phyloP scores from a whole-genome alignment of 2,113 vertebrate genomes.

The Petroica traversi region DNA sequence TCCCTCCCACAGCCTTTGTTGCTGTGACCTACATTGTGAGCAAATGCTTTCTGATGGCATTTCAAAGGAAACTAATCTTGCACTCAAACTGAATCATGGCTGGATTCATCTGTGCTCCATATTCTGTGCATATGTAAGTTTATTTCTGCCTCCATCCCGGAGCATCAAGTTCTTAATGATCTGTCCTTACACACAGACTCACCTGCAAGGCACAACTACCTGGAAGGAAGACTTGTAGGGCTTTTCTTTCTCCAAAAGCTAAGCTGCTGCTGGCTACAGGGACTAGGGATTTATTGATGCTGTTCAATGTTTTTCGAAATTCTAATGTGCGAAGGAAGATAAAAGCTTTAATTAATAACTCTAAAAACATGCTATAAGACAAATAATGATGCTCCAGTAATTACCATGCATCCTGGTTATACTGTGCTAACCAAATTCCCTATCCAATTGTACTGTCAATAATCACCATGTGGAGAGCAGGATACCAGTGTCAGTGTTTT shows the following conservation, averaged over 20 bases:
- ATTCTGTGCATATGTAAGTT: neutral
- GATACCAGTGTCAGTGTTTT: neutral
- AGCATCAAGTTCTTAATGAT: neutral
- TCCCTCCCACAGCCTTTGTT: conserved; percentile 16
- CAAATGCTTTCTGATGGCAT: conserved; percentile 48
- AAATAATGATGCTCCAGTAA: neutral
- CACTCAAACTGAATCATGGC: neutral
- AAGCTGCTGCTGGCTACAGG: neutral
- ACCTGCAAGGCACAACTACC: neutral
- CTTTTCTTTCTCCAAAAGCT: neutral
- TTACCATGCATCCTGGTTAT: neutral
- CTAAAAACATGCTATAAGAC: neutral
- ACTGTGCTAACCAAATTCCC: neutral
- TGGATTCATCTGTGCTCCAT: neutral
- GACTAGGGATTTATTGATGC: neutral
- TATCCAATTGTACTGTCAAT: neutral
- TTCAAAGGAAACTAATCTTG: conserved; percentile 46
- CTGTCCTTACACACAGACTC: neutral
- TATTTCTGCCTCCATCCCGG: neutral
- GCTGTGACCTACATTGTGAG: conserved; percentile 53
- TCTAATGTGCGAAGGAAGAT: neutral
- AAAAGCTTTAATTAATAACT: neutral
- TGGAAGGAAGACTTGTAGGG: neutral
- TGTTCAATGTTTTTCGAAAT: neutral
- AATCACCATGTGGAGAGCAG: neutral